Conservation (phyloP, 2,113 vertebrate species). For the Grus americana region DNA sequence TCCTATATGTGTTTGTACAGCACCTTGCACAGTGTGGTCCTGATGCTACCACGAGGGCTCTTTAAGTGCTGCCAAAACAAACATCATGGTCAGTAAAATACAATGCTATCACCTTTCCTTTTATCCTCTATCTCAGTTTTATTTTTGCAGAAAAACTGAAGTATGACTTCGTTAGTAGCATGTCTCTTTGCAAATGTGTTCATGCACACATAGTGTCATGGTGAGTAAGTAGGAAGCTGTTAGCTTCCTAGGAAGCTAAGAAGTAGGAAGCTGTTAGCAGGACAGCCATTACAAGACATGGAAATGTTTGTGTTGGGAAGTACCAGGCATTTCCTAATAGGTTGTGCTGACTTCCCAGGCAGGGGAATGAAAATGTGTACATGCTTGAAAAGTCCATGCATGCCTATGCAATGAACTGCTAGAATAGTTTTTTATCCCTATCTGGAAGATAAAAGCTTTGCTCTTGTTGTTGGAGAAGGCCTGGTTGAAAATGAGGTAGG, state of each 20-base stretch:
- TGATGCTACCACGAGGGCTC: not conserved
- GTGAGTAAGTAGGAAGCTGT: not conserved
- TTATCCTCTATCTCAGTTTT: not conserved
- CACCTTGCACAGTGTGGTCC: accelerated
- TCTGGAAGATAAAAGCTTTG: conserved; percentile 27
- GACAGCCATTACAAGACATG: not conserved
- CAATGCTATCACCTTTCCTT: not conserved
- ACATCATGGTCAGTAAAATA: not conserved
- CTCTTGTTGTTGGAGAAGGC: conserved; percentile 2
- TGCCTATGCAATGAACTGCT: conserved; percentile 12
- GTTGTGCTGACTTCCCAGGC: not conserved
- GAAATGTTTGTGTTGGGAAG: not conserved
- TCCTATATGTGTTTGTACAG: not conserved
- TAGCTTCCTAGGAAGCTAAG: not conserved
- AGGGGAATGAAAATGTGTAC: not conserved
- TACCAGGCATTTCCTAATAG: not conserved
- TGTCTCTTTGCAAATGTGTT: not conserved
- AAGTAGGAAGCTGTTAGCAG: not conserved
- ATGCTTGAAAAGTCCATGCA: not conserved
- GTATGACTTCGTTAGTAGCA: not conserved
- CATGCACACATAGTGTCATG: accelerated
- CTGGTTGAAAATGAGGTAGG: not conserved
- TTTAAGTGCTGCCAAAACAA: not conserved
- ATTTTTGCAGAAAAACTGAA: not conserved
- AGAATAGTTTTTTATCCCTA: not conserved